Base-by-base conservation (phyloP, 2,888 invertebrate genomes). In the Cacoxenus indagator region DNA sequence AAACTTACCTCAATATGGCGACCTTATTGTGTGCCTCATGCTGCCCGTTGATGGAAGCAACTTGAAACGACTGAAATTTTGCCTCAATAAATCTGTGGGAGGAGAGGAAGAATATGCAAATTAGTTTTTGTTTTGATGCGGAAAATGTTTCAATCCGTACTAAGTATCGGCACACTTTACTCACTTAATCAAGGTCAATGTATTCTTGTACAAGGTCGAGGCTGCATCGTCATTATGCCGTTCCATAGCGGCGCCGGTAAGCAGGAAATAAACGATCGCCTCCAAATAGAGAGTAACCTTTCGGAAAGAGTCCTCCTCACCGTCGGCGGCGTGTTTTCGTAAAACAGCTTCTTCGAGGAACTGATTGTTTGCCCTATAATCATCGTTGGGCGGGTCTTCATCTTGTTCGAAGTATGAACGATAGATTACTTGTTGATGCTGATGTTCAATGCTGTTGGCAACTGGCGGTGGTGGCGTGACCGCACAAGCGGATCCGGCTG, bases 151-250 rank as follows among this genome's bases (percentile, higher is more conserved):
- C 9, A 31, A 5, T 17, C 11, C 24, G n/a, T 14, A 48, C 65
- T 65, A 29, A 51, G 51, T 65, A 19, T 29, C 57, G 61, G 55
- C 71, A 68, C 78, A 83, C 81, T 76, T 81, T 84, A 91, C 92
- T 90, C 89, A 94, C 93, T 92, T 93, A 83, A 95, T 93, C 84
- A 95, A 90, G 81, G 91, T 90, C 75, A 94, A 90, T 67, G 97
- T 98, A 89, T 97, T 97, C 87, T 94, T 93, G 91, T 96, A 98
- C 92, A 97, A 95, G 62, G 94, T 96, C 90, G 94, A 96, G 73
- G 93, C 92, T 75, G 95, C 93, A 81, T 92, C 91, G 84, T 94
- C 93, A 11, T 92, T 91, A 85, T 95, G 95, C 51, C 93, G 91
- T 88, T 98, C 97, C 91, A 97, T 94, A 68, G 95, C 93, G 76